Evolutionary conservation across 2,797 vertebrate genomes (phyloP), one percentile per base, ranked within the genome.

Genomic region (Pogoniulus pusillus): DNA sequence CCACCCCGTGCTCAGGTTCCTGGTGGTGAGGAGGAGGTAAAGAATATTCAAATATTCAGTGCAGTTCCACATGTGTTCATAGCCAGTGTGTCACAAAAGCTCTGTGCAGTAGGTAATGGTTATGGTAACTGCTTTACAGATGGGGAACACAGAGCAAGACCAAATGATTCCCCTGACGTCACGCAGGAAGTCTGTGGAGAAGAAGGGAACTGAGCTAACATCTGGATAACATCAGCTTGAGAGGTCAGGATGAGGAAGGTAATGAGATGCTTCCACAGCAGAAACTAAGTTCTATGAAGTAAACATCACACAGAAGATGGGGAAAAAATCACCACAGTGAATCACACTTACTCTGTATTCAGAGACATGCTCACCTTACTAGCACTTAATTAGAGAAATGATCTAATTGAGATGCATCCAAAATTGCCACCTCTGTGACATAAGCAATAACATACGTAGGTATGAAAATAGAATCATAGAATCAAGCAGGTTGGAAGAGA

Each of bases 351-450:
- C 43, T 95, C 82, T 66, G 59, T 90, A 93, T 91, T 93, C 93
- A 89, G 82, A 89, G 63, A 55, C 90, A 91, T 0, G 8, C 72
- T 93, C 86, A 59, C 1, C 1, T 85, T 93, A 89, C 76, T 83
- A 90, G 86, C 91, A 91, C 85, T 95, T 95, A 96, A 95, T 96
- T 96, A 94, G 90, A 89, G 91, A 89, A 91, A 91, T 78, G 51
- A 93, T 93, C 82, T 91, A 92, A 95, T 72, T 83, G 90, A 93
- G 88, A 93, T 37, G 79, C 90, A 94, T 78, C 90, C 64, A 73
- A 76, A 94, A 93, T 45, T 91, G 84, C 86, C 86, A 93, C 68
- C 4, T 6, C 83, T 54, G 93, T 6, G 20, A 78, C 88, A 76
- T 16, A 81, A 73, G 91, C 86, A 91, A 32, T 70, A 83, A 75